Evolutionary conservation across 35 echinoderm and acorn worm species (phyloP).

Genomic region (Eucidaris tribuloides): DNA sequence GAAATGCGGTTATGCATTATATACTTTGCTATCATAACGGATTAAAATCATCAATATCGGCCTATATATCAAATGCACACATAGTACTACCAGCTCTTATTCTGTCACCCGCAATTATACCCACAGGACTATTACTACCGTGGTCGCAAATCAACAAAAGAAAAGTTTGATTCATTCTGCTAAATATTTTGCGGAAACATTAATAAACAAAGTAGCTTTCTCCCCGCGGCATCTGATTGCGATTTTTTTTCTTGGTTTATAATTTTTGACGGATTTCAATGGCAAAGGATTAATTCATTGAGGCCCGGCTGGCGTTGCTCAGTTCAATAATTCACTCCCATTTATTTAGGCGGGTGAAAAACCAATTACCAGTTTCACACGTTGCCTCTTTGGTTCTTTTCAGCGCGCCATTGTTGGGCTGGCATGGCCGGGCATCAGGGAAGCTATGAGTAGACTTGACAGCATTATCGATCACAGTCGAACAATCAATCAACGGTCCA

Average conservation of each 20-base stretch:
- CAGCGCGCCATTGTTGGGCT: conserved; percentile 15
- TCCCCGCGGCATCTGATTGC: background rate
- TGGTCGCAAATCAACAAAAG: conserved; percentile 9
- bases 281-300: conserved; percentile 20
- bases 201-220: background rate
- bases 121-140: background rate
- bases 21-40: conserved; percentile 23
- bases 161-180: conserved; percentile 26
- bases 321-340: conserved; percentile 40
- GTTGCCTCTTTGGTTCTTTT: conserved; percentile 14
- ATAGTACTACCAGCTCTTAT: background rate
- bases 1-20: too few relatives aligned
- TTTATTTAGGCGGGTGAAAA: conserved; percentile 63
- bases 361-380: conserved; percentile 67
- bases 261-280: background rate
- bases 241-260: background rate
- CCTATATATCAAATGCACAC: conserved; percentile 17
- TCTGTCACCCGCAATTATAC: background rate
- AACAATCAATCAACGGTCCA: conserved; percentile 21
- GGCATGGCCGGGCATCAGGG: background rate
- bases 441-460: conserved; percentile 22
- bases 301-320: background rate
- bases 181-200: conserved; percentile 26
- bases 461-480: conserved; percentile 37
- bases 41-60: conserved; percentile 24